Base-by-base conservation (phyloP, 64 coral and sea anemone genomes). In the Actinia equina region DNA sequence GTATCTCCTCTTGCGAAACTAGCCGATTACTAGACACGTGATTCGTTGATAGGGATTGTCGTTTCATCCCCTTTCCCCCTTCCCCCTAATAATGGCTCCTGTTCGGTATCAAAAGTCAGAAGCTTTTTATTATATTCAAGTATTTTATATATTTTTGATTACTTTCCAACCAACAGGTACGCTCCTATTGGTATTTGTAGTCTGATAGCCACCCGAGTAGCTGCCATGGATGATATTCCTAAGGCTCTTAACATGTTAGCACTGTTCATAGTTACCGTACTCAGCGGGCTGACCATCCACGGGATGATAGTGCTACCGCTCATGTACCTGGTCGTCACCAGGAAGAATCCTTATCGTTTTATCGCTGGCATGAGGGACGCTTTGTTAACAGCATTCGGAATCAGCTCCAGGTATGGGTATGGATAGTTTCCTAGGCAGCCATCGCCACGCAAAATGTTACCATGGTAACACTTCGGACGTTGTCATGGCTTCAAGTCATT, bases 111-210 rank as follows among this genome's bases (percentile, higher is more conserved):
- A 60, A 19, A 18, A 60, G 18, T 19, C 15, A 5, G 18, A 17
- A 18, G 46, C 3, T 49, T 6, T 8, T 60, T 19, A 60, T 1
- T 60, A 17, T 60, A 18, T 60, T 19, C 15, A 5, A 18, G 59
- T 54, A 52, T 57, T 27, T 44, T 41, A 37, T 15, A 1, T n/a
- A 5, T 56, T 85, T 3, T 52, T 37, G 3, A 43, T 27, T 43
- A 3, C 79, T n/a, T 44, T 44, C 11, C 3, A 5, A 37, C 81
- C 70, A 55, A 7, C 67, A 94, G 92, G 92, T 89, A 89, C 85
- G 92, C 92, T 4, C 92, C 92, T 17, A 46, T 89, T 19, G 92
- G 92, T 83, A 86, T 94, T 2, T 94, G 92, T 52, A 94, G 92
- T 87, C 84, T 94, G 43, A 94, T 94, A 26, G 92, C 92, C 0